A percentile compares a stretch with the other conserved stretches of the same genome.
Evolutionary conservation across 2,888 invertebrate genomes (phyloP).

Genomic region (Aporophyla lueneburgensis): DNA sequence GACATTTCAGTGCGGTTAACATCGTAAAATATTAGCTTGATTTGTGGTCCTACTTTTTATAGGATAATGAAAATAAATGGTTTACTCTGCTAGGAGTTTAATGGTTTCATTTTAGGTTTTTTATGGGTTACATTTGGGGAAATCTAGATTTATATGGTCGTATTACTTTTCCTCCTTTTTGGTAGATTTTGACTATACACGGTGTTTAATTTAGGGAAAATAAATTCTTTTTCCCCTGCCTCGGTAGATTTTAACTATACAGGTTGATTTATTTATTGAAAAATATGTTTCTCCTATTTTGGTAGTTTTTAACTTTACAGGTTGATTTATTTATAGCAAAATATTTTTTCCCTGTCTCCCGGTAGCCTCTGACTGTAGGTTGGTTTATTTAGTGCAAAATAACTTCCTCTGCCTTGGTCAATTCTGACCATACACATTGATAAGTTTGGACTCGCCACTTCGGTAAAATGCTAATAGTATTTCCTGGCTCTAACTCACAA

Average conservation of each 20-base stretch:
- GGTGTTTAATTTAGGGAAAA: background rate
- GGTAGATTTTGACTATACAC: background rate
- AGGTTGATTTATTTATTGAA: background rate
- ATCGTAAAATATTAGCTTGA: conserved; percentile 55
- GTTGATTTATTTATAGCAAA: background rate
- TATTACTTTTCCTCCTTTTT: background rate
- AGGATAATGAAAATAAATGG: conserved; percentile 61
- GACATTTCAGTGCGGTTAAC: conserved; percentile 33
- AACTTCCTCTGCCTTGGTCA: background rate
- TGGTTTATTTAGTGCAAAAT: background rate
- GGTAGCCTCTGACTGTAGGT: background rate
- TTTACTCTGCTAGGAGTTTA: conserved; percentile 46
- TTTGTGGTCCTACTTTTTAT: conserved; percentile 58
- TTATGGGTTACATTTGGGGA: conserved; percentile 8
- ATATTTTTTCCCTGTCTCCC: background rate
- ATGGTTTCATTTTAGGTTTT: conserved; percentile 44
- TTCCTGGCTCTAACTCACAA: background rate
- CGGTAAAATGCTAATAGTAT: background rate
- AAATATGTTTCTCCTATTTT: background rate
- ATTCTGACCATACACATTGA: background rate
- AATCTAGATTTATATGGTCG: conserved; percentile 18
- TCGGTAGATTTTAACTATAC: background rate
- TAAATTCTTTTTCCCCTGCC: no score
- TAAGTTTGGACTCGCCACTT: background rate
- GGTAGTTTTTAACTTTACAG: background rate